A percentile compares a stretch with the other conserved stretches of the same genome.
These are phyloP conservation scores for Idaea biselata DNA, from an alignment of 2,888 invertebrate genomes.

Conservation along the genomic window DNA sequence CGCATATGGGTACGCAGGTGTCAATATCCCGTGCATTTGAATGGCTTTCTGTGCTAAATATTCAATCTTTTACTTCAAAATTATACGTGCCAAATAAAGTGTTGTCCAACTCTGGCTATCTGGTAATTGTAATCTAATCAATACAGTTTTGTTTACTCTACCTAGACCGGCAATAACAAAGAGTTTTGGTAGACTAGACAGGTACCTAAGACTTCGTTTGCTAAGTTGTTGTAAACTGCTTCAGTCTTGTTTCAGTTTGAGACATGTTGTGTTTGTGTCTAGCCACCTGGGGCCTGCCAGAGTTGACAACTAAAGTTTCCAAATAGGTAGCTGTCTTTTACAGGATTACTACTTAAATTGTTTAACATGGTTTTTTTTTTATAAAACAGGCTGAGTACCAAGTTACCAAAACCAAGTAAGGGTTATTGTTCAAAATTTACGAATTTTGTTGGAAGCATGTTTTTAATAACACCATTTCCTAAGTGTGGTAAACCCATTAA, in stretches of 20 bases:
- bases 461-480: too few relatives aligned
- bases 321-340: neutral
- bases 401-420: too few relatives aligned
- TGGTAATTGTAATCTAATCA: neutral
- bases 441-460: too few relatives aligned
- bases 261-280: neutral
- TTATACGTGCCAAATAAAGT: neutral
- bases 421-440: too few relatives aligned
- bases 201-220: neutral
- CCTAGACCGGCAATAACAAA: neutral
- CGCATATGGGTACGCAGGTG: constrained; percentile 39
- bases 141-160: neutral
- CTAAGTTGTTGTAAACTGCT: neutral
- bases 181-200: neutral
- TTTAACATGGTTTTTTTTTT: too few relatives aligned
- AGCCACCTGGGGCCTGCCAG: neutral
- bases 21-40: constrained; percentile 18
- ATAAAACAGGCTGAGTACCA: too few relatives aligned
- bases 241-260: neutral
- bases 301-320: neutral
- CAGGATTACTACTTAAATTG: neutral
- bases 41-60: constrained; percentile 16
- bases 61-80: neutral
- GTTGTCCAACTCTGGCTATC: neutral
- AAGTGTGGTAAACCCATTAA: too few relatives aligned